Evolutionary conservation across 2,888 invertebrate genomes (phyloP).

Genomic region (Zonitis immaculata): DNA sequence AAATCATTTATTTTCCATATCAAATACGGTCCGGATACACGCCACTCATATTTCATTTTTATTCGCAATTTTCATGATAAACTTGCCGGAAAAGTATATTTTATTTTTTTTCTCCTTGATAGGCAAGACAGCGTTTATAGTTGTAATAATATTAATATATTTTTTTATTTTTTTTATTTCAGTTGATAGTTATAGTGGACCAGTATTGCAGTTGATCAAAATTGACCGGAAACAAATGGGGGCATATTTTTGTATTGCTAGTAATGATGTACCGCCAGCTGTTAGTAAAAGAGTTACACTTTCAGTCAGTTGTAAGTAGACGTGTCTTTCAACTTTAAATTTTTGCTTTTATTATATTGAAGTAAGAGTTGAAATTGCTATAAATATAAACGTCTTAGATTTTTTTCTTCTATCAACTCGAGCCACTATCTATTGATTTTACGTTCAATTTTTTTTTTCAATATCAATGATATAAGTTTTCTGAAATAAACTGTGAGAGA

Average conservation of each 20-base stretch:
- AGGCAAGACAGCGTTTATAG: not conserved
- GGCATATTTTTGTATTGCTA: slow-evolving; percentile 86
- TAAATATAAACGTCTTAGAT: too few relatives aligned
- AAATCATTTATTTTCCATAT: not conserved
- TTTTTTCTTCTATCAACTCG: too few relatives aligned
- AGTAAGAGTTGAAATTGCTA: not conserved
- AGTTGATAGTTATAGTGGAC: slow-evolving; percentile 76
- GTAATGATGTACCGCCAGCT: slow-evolving; percentile 87
- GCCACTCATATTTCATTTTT: not conserved
- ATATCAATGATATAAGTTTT: too few relatives aligned
- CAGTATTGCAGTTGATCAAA: slow-evolving; percentile 61
- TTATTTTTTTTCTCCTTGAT: too few relatives aligned
- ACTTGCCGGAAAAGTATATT: not conserved
- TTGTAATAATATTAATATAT: too few relatives aligned
- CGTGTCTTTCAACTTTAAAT: not conserved
- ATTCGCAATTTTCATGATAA: not conserved
- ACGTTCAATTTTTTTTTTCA: too few relatives aligned
- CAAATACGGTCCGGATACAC: not conserved
- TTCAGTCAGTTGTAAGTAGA: slow-evolving; percentile 82
- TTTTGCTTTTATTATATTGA: not conserved
- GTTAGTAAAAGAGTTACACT: slow-evolving; percentile 84
- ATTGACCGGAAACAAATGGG: slow-evolving; percentile 83
- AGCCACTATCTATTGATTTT: too few relatives aligned
- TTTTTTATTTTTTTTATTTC: slow-evolving; percentile 25
- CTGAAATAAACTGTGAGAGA: too few relatives aligned